Evolutionary conservation across 2,113 vertebrate species (phyloP).

Genomic region (Mystacornis crossleyi): DNA sequence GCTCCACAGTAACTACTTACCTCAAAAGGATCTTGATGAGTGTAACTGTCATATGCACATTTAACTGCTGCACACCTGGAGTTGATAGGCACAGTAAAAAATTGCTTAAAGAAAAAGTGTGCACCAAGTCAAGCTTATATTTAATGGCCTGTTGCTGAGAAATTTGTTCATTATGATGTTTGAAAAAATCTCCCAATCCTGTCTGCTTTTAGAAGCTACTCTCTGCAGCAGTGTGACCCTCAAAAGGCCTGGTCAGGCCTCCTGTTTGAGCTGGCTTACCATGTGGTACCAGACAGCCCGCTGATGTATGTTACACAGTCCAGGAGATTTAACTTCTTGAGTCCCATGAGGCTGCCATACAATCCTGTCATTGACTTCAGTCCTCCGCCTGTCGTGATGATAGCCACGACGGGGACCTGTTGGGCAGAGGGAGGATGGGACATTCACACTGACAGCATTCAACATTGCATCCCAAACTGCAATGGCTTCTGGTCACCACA

Average conservation of each 20-base stretch:
- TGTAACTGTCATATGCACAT: neutral
- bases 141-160: neutral
- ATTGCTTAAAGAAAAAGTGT: neutral
- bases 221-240: neutral
- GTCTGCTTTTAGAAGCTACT: neutral
- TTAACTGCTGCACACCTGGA: neutral
- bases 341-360: conserved; percentile 78
- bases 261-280: conserved; percentile 62
- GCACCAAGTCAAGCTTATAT: neutral
- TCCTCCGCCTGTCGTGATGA: conserved; percentile 87
- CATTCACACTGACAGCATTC: neutral
- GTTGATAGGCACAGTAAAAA: neutral
- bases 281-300: conserved; percentile 85
- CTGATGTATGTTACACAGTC: conserved; percentile 83
- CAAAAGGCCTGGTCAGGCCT: neutral
- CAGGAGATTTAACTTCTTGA: conserved; percentile 83
- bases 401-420: conserved; percentile 83
- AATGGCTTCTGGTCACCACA: fast-evolving
- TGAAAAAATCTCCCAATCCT: neutral
- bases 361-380: conserved; percentile 83
- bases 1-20: neutral
- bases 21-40: neutral
- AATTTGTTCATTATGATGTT: neutral
- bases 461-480: neutral
- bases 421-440: neutral